Evolutionary conservation across 1,140 invertebrate genomes (phyloP), one percentile per base, ranked within the genome.

Genomic region (Tribolium castaneum): DNA sequence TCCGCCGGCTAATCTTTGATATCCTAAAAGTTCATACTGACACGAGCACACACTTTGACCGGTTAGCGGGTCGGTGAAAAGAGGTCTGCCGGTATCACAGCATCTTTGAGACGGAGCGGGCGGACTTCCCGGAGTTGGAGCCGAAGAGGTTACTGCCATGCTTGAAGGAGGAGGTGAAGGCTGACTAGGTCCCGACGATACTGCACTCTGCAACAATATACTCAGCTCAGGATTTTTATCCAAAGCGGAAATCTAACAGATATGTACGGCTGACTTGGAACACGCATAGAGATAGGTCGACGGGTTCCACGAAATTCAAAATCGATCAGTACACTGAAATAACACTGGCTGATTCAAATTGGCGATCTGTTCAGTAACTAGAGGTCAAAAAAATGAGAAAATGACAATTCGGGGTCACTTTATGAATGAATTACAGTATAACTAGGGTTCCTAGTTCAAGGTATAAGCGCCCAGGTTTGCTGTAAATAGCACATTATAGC

Each of bases 41-140:
- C 96, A 97, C 76, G 96, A 97, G 88, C 96, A 98, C 10, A 98
- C 93, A 6, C 94, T 96, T 87, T 97, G 96, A 13, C 96, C 96
- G 50, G 95, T 97, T 80, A 97, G 90, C 6, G 96, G 96, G 87
- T 98, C 96, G 78, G 96, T 96, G 87, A 96, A 95, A 82, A 98
- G 92, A 5, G 96, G 95, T 52, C 96, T 90, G 52, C 96, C 96
- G 73, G 95, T 96, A 88, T 98, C 96, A 87, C 96, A 98, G 88
- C 96, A 98, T 80, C 94, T 90, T 79, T 89, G 89, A 19, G 88
- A 85, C 2, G 88, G 88, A 7, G 86, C 80, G 59, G 86, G 84
- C n/a, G 83, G 84, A 62, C 82, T 84, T 45, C 86, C 86, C 75
- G 88, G 85, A 35, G 87, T 86, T 5, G 90, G 88, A 35, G 89